These are phyloP conservation scores for Takifugu rubripes DNA, from an alignment of 2,797 vertebrate species.

Conservation along the genomic window DNA sequence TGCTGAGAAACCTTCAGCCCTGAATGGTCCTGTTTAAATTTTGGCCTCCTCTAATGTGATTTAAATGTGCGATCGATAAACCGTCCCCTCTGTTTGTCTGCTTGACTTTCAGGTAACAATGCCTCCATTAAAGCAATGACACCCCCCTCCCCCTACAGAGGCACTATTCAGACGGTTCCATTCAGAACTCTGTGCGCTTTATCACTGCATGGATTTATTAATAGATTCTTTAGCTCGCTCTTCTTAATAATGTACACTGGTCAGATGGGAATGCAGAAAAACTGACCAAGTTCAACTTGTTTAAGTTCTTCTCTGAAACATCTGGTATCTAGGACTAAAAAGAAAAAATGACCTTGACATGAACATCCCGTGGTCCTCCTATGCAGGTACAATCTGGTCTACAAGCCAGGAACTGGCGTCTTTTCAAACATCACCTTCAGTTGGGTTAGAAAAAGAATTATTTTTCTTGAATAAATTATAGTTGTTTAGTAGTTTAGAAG, in stretches of 20 bases:
- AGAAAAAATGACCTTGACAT: not conserved
- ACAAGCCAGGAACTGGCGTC: no score
- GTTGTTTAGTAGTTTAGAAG: no score
- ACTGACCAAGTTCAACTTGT: conserved; percentile 2
- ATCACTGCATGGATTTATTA: not conserved
- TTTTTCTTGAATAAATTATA: no score
- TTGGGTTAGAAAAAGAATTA: no score
- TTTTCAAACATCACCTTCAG: no score
- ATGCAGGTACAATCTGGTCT: no score
- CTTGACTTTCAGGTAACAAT: conserved; percentile 16
- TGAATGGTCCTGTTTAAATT: conserved; percentile 10
- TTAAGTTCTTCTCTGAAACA: not conserved
- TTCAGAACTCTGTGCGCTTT: not conserved
- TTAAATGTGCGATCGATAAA: conserved; percentile 24
- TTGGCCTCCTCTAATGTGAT: conserved; percentile 12
- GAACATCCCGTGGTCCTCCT: no score
- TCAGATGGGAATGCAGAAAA: not conserved
- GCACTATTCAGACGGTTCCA: not conserved
- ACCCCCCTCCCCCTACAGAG: conserved; percentile 9
- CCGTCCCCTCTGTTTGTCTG: not conserved
- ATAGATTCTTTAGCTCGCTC: not conserved
- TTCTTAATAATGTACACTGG: not conserved
- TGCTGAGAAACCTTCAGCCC: not conserved
- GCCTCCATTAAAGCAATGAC: conserved; percentile 21
- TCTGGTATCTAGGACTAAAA: not conserved